Percentiles rank a stretch among this genome's conserved stretches.
Conservation (phyloP, 2,888 invertebrate genomes). For the Lagria hirta region DNA sequence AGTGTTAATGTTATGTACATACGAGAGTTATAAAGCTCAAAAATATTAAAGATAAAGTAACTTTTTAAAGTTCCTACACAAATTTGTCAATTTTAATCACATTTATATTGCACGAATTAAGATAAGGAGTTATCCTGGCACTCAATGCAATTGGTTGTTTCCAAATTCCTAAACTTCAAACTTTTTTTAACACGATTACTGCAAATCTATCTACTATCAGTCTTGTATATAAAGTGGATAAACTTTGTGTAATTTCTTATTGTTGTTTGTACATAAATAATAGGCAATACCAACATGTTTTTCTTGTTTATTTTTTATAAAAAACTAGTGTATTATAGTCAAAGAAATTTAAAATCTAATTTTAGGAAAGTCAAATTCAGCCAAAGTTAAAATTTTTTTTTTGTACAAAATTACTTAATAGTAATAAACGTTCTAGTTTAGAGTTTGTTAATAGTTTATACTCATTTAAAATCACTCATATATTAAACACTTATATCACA, state of each 20-base stretch:
- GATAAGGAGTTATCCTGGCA: conserved; percentile 22
- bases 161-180: conserved; percentile 3
- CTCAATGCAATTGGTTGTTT: conserved; percentile 10
- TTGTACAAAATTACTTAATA: conserved; percentile 33
- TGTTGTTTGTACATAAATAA: conserved; percentile 11
- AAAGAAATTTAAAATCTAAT: conserved; percentile 25
- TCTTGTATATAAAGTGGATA: conserved; percentile 21
- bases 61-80: conserved; percentile 45
- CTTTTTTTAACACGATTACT: no score
- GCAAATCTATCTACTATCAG: no score
- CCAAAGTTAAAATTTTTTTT: conserved; percentile 35
- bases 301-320: conserved; percentile 9
- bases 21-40: conserved; percentile 21
- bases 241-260: conserved; percentile 15
- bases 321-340: conserved; percentile 4
- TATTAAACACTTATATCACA: conserved; percentile 36
- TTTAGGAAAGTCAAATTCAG: conserved; percentile 34
- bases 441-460: conserved; percentile 39
- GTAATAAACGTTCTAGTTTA: conserved; percentile 39
- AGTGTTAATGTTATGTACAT: conserved; percentile 31
- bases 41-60: no score
- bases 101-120: conserved; percentile 20
- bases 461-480: conserved; percentile 37
- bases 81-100: conserved; percentile 35
- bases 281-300: no score